Conservation (phyloP, 2,113 vertebrate genomes). For the Penelope pileata region DNA sequence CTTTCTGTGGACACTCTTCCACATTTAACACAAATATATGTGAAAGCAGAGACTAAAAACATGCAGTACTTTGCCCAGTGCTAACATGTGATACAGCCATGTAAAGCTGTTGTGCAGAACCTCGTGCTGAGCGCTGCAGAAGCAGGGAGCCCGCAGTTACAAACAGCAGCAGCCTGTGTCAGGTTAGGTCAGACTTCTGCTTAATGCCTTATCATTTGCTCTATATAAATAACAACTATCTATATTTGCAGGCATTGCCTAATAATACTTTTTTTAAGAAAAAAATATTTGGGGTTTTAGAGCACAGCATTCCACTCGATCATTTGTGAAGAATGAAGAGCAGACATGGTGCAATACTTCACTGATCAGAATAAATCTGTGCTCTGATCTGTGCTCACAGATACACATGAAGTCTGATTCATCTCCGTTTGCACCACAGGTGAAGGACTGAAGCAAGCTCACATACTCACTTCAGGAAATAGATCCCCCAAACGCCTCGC, state of each 20-base stretch:
- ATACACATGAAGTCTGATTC: background rate
- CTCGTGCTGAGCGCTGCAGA: background rate
- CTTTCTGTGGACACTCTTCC: background rate
- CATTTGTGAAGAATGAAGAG: background rate
- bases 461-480: background rate
- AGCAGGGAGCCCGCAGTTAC: background rate
- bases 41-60: background rate
- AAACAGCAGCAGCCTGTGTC: slow-evolving; percentile 1
- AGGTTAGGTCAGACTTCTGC: background rate
- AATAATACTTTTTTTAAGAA: background rate
- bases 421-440: background rate
- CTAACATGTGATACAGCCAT: slow-evolving; percentile 41
- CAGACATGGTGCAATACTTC: background rate
- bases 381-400: background rate
- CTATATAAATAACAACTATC: background rate
- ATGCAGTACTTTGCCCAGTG: slow-evolving; percentile 22
- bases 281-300: background rate
- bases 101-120: slow-evolving; percentile 37
- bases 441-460: background rate
- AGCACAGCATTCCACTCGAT: background rate
- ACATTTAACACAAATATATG: background rate
- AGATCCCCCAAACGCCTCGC: background rate
- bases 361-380: slow-evolving; percentile 12
- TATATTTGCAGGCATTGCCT: background rate
- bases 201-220: slow-evolving; percentile 4